A percentile compares a stretch with the other conserved stretches of the same genome.
Conservation (phyloP, 2,888 invertebrate genomes). For the Embidobia sp. region DNA sequence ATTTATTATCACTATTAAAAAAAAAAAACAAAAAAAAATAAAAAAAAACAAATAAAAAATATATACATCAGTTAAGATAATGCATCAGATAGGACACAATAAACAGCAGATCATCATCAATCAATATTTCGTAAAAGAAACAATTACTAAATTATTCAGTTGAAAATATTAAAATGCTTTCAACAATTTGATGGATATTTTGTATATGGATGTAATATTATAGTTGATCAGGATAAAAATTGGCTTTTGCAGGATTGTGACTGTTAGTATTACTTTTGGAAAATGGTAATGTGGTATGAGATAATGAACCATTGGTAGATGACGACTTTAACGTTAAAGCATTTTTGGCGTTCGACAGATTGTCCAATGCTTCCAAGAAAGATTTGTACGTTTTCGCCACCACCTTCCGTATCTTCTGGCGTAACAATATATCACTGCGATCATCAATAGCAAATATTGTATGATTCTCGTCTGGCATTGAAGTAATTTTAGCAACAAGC, state of each 20-base stretch:
- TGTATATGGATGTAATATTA: constrained; percentile 9
- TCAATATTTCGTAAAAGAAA: no score
- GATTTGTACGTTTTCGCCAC: constrained; percentile 60
- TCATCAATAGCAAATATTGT: constrained; percentile 45
- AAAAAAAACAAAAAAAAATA: no score
- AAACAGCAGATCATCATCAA: no score
- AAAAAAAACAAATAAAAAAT: no score
- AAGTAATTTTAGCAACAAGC: no score
- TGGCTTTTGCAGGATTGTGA: constrained; percentile 10
- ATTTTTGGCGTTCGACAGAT: constrained; percentile 57
- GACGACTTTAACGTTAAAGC: constrained; percentile 48
- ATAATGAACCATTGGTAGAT: constrained; percentile 56
- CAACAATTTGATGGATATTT: constrained; percentile 9
- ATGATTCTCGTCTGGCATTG: constrained; percentile 6
- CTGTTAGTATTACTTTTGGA: constrained; percentile 50
- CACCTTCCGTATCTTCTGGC: constrained; percentile 61
- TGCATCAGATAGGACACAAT: no score
- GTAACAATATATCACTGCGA: constrained; percentile 56
- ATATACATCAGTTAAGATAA: no score
- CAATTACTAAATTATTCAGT: no score
- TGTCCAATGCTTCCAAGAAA: constrained; percentile 60
- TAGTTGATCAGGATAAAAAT: background rate
- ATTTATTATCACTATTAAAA: no score
- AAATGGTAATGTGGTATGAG: constrained; percentile 37
- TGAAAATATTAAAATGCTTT: no score